Conservation (phyloP, 1,140 invertebrate species). For the Drosophila ercepeae region DNA sequence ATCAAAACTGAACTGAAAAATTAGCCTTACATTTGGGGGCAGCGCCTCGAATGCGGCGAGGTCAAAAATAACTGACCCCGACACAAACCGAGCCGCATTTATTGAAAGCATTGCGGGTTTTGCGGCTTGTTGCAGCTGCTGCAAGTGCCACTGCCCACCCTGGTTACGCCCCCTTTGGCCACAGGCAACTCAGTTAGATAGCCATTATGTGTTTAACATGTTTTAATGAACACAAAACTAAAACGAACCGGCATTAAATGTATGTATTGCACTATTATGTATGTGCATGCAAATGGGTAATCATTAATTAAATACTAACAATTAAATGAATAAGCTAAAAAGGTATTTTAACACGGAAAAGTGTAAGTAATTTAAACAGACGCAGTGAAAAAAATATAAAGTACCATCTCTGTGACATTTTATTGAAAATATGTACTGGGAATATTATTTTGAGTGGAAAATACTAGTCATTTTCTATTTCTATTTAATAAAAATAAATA, state of each 20-base stretch:
- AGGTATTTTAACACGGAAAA: background rate
- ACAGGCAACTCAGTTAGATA: constrained; percentile 50
- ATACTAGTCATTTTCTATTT: too few relatives aligned
- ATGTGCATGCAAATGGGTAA: background rate
- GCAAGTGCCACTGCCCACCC: background rate
- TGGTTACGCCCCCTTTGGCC: constrained; percentile 5
- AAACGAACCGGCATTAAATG: constrained; percentile 11
- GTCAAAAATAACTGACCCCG: constrained; percentile 30
- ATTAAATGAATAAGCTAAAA: constrained; percentile 23
- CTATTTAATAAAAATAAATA: too few relatives aligned
- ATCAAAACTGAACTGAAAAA: constrained; percentile 61
- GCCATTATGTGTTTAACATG: constrained; percentile 68
- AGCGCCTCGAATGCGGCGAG: constrained; percentile 53
- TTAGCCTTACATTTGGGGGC: constrained; percentile 45
- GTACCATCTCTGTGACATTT: too few relatives aligned
- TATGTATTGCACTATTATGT: background rate
- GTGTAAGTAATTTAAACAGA: background rate
- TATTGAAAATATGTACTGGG: too few relatives aligned
- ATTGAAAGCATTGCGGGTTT: constrained; percentile 70
- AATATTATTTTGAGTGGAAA: too few relatives aligned
- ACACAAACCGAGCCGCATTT: constrained; percentile 49
- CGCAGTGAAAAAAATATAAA: too few relatives aligned
- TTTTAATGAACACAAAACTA: constrained; percentile 73
- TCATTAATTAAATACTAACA: constrained; percentile 20
- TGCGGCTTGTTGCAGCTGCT: constrained; percentile 45